A percentile compares a stretch with the other conserved stretches of the same genome.
These are phyloP conservation scores for Spilarctia lutea DNA, from an alignment of 2,888 invertebrate genomes.

Conservation along the genomic window DNA sequence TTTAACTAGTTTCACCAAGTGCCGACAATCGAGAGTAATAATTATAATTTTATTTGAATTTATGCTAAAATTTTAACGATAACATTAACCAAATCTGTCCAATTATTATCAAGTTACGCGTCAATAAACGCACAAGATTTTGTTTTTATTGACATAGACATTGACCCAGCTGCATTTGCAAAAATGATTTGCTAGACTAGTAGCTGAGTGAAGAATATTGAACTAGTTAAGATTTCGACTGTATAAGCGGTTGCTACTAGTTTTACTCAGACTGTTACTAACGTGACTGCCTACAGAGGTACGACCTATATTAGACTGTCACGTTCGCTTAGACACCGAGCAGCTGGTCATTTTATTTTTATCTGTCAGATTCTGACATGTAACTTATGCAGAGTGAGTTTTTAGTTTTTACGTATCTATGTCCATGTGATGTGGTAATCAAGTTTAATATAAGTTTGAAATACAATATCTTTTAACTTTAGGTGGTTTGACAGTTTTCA, in stretches of 20 bases:
- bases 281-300: constrained; percentile 31
- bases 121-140: neutral
- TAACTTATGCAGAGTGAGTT: constrained; percentile 11
- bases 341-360: constrained; percentile 47
- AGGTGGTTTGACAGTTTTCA: neutral
- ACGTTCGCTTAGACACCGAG: constrained; percentile 34
- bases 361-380: constrained; percentile 28
- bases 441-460: neutral
- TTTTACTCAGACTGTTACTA: constrained; percentile 38
- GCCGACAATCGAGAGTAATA: no score
- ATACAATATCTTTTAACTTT: neutral
- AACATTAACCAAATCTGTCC: neutral
- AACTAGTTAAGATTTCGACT: constrained; percentile 42
- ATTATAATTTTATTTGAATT: neutral
- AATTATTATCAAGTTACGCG: neutral
- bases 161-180: constrained; percentile 38
- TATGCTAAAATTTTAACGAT: neutral
- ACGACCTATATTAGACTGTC: constrained; percentile 47
- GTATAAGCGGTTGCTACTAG: constrained; percentile 34
- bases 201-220: constrained; percentile 37
- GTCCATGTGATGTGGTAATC: neutral
- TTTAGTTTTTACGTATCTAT: constrained; percentile 5
- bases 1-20: no score
- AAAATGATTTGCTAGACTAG: constrained; percentile 27
- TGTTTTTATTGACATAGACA: constrained; percentile 8